Evolutionary conservation across 2,888 invertebrate species (phyloP), one percentile per base, ranked within the genome.

Genomic region (Perizoma flavofasciatum): DNA sequence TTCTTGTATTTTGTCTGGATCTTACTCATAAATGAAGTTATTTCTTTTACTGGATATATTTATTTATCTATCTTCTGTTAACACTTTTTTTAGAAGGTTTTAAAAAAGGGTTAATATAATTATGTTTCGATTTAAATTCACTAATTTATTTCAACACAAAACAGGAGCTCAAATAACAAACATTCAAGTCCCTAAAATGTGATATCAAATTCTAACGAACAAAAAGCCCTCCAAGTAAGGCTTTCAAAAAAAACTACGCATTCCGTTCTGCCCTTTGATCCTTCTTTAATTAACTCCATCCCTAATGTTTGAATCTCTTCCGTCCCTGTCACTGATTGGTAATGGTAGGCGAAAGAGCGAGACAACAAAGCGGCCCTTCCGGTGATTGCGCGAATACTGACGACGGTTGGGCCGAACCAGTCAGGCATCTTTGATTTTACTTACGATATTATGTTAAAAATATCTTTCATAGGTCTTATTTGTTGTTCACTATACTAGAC

Each of bases 251-350:
- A 37, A 66, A 64, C 57, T 53, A 63, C 62, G 49, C 62, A 59
- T 69, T 67, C 65, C 59, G 45, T 69, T 55, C 62, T 59, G 65
- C 60, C 61, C 55, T 61, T 59, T 59, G 62, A 64, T 58, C 66
- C 56, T 43, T 50, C 58, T 66, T 55, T 67, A 67, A 67, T 67
- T 65, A 63, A 58, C 60, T 63, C 61, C 40, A 67, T 63, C 69
- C 66, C 60, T 59, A 55, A 44, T 39, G 35, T 34, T 55, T 32
- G 10, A 32, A 60, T 56, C n/a, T 55, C 37, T 51, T 44, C 49
- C 43, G n/a, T 66, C 68, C 41, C 55, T 61, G 43, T 68, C 55
- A 10, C 57, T 59, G 63, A 5, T 40, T 9, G 10, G 35, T 54
- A 34, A 51, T 40, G 37, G 11, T 6, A 35, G 5, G 39, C 48